Base-by-base conservation (phyloP, 2,113 vertebrate species). In the Siphamia tubifer region DNA sequence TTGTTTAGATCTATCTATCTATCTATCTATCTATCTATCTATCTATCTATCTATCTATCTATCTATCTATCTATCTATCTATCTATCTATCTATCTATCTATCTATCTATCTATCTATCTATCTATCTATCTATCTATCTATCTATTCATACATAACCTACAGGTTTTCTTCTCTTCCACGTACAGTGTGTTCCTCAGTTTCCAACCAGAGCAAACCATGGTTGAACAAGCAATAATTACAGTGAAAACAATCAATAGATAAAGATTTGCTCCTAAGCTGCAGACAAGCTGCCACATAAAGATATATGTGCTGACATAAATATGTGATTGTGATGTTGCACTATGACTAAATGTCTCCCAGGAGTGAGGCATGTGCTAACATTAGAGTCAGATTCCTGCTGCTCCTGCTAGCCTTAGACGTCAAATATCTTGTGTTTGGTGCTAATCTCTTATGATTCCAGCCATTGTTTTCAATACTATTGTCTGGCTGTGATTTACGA, bases 401-500 rank as follows among this genome's bases (percentile, higher is more conserved):
- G 38, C 36, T 72, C 52, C 53, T 45, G 12, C 63, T 12, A 31
- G 68, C 47, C 30, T 36, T 51, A 75, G 53, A n/a, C 45, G 78
- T 32, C 42, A 45, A 73, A 72, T 42, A 74, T 65, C 70, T 66
- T 36, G 60, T 76, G 76, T 71, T 77, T 73, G 23, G 38, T 39
- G 3, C 54, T 80, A 72, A 85, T 86, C 82, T 78, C 38, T 64
- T 51, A 54, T 71, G 76, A 79, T 82, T 79, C 75, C 45, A 45
- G 53, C 79, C 28, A 74, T 84, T 80, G 73, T 85, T 88, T 86
- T 69, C 76, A 83, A 32, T 51, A 57, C 47, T 8, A 36, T 68
- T 24, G 77, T 69, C 81, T 72, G 56, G 51, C 48, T 66, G 48
- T 89, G 91, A 91, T 91, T 87, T 89, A 91, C 61, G 76, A 77